Conservation (phyloP, 2,797 vertebrate genomes). For the Manis javanica region DNA sequence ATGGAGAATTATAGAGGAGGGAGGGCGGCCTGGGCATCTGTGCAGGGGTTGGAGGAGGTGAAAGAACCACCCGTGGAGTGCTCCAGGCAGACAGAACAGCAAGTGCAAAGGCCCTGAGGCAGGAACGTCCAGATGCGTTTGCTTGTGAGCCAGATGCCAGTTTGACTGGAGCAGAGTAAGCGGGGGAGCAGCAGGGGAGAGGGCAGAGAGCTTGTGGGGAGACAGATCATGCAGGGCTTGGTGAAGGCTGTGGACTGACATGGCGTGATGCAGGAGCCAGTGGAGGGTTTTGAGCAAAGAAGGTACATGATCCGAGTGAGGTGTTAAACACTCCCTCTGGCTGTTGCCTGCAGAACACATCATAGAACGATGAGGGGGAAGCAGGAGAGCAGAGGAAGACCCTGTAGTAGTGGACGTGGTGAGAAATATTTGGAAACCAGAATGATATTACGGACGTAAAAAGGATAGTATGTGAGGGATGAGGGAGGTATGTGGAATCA, state of each 20-base stretch:
- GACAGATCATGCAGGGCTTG: not conserved
- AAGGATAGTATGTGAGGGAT: not conserved
- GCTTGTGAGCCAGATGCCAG: not conserved
- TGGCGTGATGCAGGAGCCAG: not conserved
- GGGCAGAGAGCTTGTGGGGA: too few species aligned
- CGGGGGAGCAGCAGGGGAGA: not conserved
- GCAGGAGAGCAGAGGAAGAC: too few species aligned
- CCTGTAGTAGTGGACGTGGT: too few species aligned
- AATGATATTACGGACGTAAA: not conserved
- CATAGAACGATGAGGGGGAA: not conserved
- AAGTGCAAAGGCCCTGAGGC: not conserved
- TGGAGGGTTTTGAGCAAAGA: not conserved
- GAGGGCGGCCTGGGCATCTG: not conserved
- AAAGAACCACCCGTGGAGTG: rapidly evolving
- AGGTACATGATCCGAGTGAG: not conserved
- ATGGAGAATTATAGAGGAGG: rapidly evolving
- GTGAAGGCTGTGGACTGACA: not conserved
- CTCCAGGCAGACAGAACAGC: not conserved
- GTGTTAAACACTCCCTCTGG: not conserved
- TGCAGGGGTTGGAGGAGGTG: not conserved
- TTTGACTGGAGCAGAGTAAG: not conserved
- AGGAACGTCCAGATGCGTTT: not conserved
- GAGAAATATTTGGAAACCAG: not conserved
- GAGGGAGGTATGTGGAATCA: not conserved
- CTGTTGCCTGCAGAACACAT: not conserved